These are phyloP conservation scores for Bombylius discolor DNA, from an alignment of 2,888 invertebrate species.

Conservation along the genomic window DNA sequence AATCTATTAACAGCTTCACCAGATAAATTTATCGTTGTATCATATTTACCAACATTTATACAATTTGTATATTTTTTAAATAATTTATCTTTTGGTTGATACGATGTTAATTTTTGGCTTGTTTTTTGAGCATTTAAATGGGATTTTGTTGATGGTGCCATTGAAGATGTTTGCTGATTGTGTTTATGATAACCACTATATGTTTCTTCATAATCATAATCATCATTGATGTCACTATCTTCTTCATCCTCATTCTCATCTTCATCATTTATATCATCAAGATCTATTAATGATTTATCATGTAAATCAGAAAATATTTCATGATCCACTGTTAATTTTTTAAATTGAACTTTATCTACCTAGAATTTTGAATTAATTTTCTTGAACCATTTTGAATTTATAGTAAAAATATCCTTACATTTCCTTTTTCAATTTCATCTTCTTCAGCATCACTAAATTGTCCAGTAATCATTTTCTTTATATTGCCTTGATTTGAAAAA, in stretches of 20 bases:
- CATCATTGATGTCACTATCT: neutral
- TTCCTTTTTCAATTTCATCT: neutral
- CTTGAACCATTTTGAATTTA: no score
- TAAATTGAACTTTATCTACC: no score
- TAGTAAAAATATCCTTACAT: neutral
- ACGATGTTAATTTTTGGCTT: conserved; percentile 49
- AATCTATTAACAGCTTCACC: conserved; percentile 58
- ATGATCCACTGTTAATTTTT: no score
- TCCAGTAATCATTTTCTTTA: neutral
- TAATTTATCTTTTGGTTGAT: conserved; percentile 69
- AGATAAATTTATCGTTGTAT: conserved; percentile 39
- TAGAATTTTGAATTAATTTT: no score
- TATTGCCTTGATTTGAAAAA: no score
- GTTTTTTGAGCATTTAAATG: conserved; percentile 41
- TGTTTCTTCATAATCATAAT: neutral
- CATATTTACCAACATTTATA: conserved; percentile 74
- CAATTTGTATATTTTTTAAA: conserved; percentile 65
- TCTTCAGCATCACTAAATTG: neutral
- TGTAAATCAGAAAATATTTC: no score
- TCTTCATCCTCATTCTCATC: neutral
- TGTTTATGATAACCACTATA: neutral
- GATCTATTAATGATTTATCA: no score
- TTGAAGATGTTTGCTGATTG: conserved; percentile 16
- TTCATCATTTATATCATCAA: neutral
- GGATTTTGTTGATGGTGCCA: conserved; percentile 1